A percentile compares a stretch with the other conserved stretches of the same genome.
Conservation (phyloP, 2,797 vertebrate species). For the Hoplostethus mediterraneus region DNA sequence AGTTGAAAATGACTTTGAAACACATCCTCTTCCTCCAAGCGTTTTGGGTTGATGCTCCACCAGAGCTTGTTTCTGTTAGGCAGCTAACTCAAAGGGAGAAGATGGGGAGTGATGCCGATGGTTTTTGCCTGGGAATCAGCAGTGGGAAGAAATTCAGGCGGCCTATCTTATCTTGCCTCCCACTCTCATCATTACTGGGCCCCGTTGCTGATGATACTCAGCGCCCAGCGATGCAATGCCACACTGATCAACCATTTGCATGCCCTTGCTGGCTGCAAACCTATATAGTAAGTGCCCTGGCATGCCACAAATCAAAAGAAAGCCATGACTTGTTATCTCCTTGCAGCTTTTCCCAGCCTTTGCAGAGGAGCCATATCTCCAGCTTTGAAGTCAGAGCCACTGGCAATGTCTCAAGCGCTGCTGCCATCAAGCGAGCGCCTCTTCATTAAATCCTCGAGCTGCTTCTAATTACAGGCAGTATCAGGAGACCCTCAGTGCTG, state of each 20-base stretch:
- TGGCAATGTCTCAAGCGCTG: slow-evolving; percentile 80
- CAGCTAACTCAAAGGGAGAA: slow-evolving; percentile 34
- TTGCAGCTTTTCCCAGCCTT: slow-evolving; percentile 82
- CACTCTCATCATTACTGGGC: slow-evolving; percentile 65
- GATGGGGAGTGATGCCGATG: slow-evolving; percentile 44
- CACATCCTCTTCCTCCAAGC: slow-evolving; percentile 46
- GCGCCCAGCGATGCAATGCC: slow-evolving; percentile 54
- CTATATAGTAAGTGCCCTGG: slow-evolving; percentile 78
- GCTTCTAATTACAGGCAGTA: slow-evolving; percentile 79
- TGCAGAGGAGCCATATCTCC: slow-evolving; percentile 82
- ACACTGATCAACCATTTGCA: slow-evolving; percentile 65
- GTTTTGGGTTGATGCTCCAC: slow-evolving; percentile 54
- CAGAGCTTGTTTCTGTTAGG: slow-evolving; percentile 70
- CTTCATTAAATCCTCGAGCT: slow-evolving; percentile 83
- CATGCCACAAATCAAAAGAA: slow-evolving; percentile 85
- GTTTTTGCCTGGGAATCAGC: slow-evolving; percentile 50
- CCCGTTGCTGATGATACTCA: slow-evolving; percentile 60
- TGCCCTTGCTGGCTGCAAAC: slow-evolving; percentile 75
- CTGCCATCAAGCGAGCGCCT: slow-evolving; percentile 79
- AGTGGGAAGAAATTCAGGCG: slow-evolving; percentile 25
- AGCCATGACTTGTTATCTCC: slow-evolving; percentile 87
- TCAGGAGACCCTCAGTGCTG: slow-evolving; percentile 62
- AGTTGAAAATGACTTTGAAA: slow-evolving; percentile 71
- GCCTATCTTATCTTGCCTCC: slow-evolving; percentile 61
- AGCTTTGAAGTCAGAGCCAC: slow-evolving; percentile 88